Conservation (phyloP, 2,888 invertebrate species). For the Stenoptilia bipunctidactyla region DNA sequence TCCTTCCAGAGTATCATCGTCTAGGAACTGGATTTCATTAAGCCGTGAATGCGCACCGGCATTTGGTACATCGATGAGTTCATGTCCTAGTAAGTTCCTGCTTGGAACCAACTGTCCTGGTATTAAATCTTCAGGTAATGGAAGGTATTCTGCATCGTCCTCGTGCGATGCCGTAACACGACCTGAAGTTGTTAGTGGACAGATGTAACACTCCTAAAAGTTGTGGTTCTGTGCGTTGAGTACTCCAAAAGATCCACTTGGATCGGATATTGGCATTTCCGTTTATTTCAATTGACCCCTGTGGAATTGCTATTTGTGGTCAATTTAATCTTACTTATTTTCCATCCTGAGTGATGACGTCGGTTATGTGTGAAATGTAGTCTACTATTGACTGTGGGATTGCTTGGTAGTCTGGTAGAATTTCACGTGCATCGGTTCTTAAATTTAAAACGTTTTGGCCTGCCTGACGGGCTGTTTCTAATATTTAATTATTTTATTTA, state of each 20-base stretch:
- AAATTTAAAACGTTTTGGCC: slow-evolving; percentile 6
- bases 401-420: slow-evolving; percentile 5
- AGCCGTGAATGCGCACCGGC: neutral
- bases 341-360: neutral
- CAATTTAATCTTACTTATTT: slow-evolving; percentile 4
- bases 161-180: slow-evolving; percentile 1
- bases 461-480: slow-evolving; percentile 4
- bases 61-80: neutral
- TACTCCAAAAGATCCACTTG: slow-evolving; percentile 8
- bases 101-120: neutral
- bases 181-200: slow-evolving; percentile 5
- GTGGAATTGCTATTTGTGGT: slow-evolving; percentile 11
- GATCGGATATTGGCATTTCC: neutral
- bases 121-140: neutral
- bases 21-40: neutral
- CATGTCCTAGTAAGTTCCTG: neutral
- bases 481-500: too few species aligned
- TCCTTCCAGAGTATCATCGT: slow-evolving; percentile 5
- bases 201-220: slow-evolving; percentile 11
- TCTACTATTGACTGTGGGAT: slow-evolving; percentile 4
- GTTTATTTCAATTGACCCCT: slow-evolving; percentile 6
- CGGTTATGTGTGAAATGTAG: slow-evolving; percentile 2
- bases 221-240: slow-evolving; percentile 7
- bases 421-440: slow-evolving; percentile 3
- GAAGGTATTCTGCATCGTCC: neutral